Conservation (phyloP, 1,140 invertebrate species). For the Cataglyphis hispanica region DNA sequence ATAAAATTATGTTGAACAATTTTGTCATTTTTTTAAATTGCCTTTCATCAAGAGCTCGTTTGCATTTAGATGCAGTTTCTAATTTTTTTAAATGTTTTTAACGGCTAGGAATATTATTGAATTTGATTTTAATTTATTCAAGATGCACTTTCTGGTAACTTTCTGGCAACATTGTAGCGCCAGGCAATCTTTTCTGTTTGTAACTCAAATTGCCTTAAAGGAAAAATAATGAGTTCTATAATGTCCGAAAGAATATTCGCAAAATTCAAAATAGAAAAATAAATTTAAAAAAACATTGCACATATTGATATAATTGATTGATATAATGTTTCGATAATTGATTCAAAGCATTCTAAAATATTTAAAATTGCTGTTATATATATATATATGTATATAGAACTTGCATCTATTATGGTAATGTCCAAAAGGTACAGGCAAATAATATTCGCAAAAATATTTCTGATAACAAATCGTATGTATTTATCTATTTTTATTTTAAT, state of each 20-base stretch:
- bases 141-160: not conserved
- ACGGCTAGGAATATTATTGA: not conserved
- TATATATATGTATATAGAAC: not conserved
- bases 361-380: not conserved
- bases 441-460: not conserved
- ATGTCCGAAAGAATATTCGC: not conserved
- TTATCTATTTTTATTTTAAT: conserved; percentile 6
- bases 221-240: not conserved
- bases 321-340: not conserved
- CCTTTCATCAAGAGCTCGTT: not conserved
- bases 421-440: not conserved
- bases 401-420: not conserved
- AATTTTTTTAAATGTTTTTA: conserved; percentile 1
- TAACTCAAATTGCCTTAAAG: not conserved
- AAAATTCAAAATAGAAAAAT: not conserved
- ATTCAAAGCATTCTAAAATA: not conserved
- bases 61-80: not conserved
- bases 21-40: not conserved
- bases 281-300: not conserved
- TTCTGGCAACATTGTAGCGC: not conserved
- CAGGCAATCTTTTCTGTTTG: not conserved
- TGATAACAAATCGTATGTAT: not conserved
- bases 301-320: not conserved
- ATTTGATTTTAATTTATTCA: conserved; percentile 25
- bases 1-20: not conserved